phyloP scores from a whole-genome alignment of 1,140 invertebrate species.

The Lepidurus arcticus region DNA sequence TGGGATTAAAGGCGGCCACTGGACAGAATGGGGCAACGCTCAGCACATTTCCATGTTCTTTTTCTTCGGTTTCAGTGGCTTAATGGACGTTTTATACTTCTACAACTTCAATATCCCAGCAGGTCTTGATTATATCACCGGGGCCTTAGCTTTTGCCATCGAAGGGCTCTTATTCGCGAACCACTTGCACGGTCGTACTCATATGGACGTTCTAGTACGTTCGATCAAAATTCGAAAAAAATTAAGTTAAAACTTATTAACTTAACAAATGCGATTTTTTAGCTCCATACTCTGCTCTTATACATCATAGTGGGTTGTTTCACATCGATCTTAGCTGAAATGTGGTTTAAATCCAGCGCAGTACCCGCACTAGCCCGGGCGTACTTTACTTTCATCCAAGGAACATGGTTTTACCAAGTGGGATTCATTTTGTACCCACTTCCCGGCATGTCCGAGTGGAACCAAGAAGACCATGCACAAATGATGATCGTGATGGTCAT shows the following conservation, averaged over 20 bases:
- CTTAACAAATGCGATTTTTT: not conserved
- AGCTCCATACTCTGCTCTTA: constrained; percentile 49
- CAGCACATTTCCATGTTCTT: constrained; percentile 55
- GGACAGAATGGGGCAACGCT: constrained; percentile 46
- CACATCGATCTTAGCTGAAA: constrained; percentile 44
- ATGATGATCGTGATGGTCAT: constrained; percentile 50
- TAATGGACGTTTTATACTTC: constrained; percentile 46
- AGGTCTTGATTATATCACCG: constrained; percentile 46
- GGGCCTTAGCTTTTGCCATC: constrained; percentile 44
- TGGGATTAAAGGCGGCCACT: constrained; percentile 45
- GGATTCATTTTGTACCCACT: constrained; percentile 53
- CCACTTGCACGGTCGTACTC: constrained; percentile 49
- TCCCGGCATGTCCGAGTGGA: constrained; percentile 43
- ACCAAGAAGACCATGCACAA: constrained; percentile 45
- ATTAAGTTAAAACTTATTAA: not conserved
- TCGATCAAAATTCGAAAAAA: constrained; percentile 24
- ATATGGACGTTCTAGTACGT: constrained; percentile 46
- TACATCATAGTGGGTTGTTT: constrained; percentile 44
- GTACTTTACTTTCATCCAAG: constrained; percentile 48
- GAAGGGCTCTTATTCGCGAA: constrained; percentile 50
- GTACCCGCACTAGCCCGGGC: constrained; percentile 43
- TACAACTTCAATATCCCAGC: constrained; percentile 43
- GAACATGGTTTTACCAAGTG: constrained; percentile 52
- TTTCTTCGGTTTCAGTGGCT: constrained; percentile 48
- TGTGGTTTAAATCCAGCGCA: constrained; percentile 44